These are phyloP conservation scores for Lepus timidus DNA, from an alignment of 2,113 vertebrate species.

Conservation along the genomic window DNA sequence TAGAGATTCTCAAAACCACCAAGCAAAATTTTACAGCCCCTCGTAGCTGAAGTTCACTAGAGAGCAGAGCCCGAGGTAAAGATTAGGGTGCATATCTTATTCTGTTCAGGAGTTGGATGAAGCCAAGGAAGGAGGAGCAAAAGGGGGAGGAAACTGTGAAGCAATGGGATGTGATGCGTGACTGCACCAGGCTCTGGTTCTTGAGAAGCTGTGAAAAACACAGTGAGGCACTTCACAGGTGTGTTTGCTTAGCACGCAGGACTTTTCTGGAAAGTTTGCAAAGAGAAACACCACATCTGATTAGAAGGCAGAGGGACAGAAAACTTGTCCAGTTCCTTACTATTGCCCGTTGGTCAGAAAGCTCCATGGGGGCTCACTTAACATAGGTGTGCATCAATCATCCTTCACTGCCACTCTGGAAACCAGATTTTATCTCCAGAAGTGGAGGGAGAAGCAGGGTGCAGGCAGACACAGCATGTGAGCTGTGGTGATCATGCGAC, in stretches of 20 bases:
- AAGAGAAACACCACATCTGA: background rate
- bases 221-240: background rate
- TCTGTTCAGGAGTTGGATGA: background rate
- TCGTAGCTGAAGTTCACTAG: background rate
- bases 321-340: background rate
- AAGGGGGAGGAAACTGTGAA: background rate
- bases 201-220: background rate
- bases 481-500: background rate
- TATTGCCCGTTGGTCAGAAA: background rate
- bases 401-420: background rate
- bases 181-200: background rate
- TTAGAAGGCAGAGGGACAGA: background rate
- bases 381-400: background rate
- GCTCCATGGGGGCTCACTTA: background rate
- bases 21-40: background rate
- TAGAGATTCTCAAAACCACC: background rate
- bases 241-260: background rate
- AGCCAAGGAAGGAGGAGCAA: background rate
- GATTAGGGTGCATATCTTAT: background rate
- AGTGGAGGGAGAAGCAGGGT: background rate
- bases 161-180: accelerated
- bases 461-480: background rate
- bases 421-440: background rate
- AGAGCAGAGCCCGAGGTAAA: background rate
- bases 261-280: background rate